phyloP scores from a whole-genome alignment of 2,888 invertebrate genomes.

The Nesidiocoris tenuis region DNA sequence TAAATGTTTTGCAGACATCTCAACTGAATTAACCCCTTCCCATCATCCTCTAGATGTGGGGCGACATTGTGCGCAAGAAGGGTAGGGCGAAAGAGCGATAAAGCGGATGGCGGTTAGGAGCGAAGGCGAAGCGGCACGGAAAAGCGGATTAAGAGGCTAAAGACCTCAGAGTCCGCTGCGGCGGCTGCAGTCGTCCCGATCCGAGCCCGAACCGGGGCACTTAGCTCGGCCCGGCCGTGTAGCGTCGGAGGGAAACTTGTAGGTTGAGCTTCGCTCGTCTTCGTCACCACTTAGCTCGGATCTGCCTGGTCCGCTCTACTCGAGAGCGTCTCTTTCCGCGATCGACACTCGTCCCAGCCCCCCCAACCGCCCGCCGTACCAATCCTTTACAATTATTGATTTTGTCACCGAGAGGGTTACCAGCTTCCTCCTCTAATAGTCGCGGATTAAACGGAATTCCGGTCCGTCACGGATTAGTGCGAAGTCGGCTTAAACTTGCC shows the following conservation, averaged over 20 bases:
- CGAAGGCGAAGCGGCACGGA: not conserved
- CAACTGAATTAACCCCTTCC: too few species aligned
- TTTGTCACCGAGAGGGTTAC: not conserved
- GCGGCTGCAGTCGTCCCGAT: not conserved
- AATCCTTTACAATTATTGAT: not conserved
- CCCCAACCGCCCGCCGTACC: too few species aligned
- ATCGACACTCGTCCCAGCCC: not conserved
- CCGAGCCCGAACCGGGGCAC: not conserved
- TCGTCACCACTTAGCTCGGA: not conserved
- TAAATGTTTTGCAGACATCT: too few species aligned
- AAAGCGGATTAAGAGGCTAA: constrained; percentile 23
- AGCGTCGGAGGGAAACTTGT: too few species aligned
- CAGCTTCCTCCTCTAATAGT: not conserved
- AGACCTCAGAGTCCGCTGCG: not conserved
- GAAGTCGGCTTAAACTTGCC: too few species aligned
- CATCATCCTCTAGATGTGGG: too few species aligned
- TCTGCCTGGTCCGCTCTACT: not conserved
- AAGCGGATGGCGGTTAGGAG: not conserved
- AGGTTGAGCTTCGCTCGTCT: not conserved
- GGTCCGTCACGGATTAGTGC: not conserved
- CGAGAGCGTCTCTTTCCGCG: not conserved
- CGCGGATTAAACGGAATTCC: not conserved
- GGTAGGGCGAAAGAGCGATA: not conserved
- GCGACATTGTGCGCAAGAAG: too few species aligned
- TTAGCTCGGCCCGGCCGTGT: not conserved